Percentiles rank a stretch among this genome's conserved stretches.
phyloP scores from a whole-genome alignment of 2,888 invertebrate species.

The Calameuta pallipes region DNA sequence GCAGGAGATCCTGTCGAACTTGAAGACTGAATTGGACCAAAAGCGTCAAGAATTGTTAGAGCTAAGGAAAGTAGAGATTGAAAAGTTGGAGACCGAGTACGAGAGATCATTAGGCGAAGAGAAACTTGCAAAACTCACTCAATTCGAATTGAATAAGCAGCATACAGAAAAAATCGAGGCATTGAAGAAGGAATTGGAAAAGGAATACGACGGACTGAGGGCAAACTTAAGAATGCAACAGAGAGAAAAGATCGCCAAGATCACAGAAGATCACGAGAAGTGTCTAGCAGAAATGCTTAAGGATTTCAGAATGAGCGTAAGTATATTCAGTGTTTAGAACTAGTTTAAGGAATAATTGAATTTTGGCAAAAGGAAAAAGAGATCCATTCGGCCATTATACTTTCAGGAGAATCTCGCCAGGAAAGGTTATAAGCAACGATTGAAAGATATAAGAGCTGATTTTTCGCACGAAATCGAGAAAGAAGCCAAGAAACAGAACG shows the following conservation, averaged over 20 bases:
- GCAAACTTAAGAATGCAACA: constrained; percentile 53
- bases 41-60: constrained; percentile 66
- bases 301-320: constrained; percentile 75
- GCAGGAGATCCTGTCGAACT: constrained; percentile 63
- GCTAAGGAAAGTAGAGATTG: constrained; percentile 68
- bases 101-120: constrained; percentile 63
- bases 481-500: constrained; percentile 61
- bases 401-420: constrained; percentile 76
- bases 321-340: constrained; percentile 29
- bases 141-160: constrained; percentile 53
- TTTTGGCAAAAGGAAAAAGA: neutral
- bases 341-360: neutral
- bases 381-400: neutral
- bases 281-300: constrained; percentile 57
- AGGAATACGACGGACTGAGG: constrained; percentile 58
- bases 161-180: constrained; percentile 73
- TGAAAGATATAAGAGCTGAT: constrained; percentile 74
- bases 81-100: constrained; percentile 69
- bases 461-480: constrained; percentile 71
- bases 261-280: constrained; percentile 64
- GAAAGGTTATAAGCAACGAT: constrained; percentile 75
- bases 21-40: constrained; percentile 68
- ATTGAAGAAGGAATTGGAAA: constrained; percentile 68
- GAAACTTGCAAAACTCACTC: constrained; percentile 48
- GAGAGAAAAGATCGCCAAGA: constrained; percentile 56